These are phyloP conservation scores for Brachionus koreanus DNA, from an alignment of 1,140 invertebrate genomes.

Conservation along the genomic window DNA sequence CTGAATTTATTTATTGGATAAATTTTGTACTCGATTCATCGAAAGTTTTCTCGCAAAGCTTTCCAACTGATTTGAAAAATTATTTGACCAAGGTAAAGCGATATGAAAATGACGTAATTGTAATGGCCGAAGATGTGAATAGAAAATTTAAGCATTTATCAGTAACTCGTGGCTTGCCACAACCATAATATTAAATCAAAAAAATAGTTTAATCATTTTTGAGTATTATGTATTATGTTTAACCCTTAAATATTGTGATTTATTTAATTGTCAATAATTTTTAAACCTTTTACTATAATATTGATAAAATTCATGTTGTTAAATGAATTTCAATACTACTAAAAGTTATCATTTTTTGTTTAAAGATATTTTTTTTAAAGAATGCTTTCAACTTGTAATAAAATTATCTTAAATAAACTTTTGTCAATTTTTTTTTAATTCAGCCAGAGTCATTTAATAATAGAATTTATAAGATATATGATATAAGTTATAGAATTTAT, in stretches of 20 bases:
- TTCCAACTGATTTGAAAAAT: constrained; percentile 18
- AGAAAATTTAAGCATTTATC: constrained; percentile 38
- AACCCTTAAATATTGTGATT: not conserved
- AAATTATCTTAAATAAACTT: too few relatives aligned
- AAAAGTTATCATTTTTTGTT: not conserved
- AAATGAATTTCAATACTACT: not conserved
- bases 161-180: not conserved
- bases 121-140: constrained; percentile 38
- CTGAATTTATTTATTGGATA: constrained; percentile 41
- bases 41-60: not conserved
- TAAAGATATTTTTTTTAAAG: not conserved
- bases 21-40: constrained; percentile 28
- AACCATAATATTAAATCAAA: not conserved
- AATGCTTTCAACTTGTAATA: too few relatives aligned
- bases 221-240: not conserved
- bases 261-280: too few relatives aligned
- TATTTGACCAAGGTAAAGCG: constrained; percentile 37
- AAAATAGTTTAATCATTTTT: not conserved
- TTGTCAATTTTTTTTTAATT: too few relatives aligned
- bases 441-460: too few relatives aligned
- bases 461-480: too few relatives aligned
- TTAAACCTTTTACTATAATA: too few relatives aligned
- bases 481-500: too few relatives aligned
- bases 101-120: constrained; percentile 42
- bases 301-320: too few relatives aligned